Evolutionary conservation across 2,113 vertebrate species (phyloP).

Genomic region (Cacatua alba): DNA sequence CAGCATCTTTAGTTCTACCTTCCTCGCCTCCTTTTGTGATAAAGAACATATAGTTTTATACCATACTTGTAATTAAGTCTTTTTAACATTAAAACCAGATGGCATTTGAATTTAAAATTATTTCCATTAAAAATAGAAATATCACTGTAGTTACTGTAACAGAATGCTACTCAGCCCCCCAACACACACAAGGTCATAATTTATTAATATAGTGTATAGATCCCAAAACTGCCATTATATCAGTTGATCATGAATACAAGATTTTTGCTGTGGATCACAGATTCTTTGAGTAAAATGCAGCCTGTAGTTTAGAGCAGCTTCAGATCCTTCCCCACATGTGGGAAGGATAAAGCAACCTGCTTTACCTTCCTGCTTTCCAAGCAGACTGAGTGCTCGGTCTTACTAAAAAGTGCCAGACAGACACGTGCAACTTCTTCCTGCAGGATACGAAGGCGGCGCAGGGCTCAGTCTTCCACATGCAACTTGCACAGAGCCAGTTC

Average conservation of each 20-base stretch:
- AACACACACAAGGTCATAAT: background rate
- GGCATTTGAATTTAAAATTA: background rate
- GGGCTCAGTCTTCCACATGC: background rate
- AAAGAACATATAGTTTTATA: background rate
- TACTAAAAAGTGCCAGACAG: background rate
- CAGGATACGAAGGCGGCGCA: background rate
- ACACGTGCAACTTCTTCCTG: background rate
- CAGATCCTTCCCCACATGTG: background rate
- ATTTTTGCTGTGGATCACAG: background rate
- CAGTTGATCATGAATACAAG: fast-evolving
- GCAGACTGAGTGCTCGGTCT: background rate
- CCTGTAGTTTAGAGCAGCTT: background rate
- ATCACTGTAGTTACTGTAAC: background rate
- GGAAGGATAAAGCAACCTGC: background rate
- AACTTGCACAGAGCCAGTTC: background rate
- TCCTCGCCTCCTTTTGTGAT: background rate
- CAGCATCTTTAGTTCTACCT: background rate
- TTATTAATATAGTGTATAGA: fast-evolving
- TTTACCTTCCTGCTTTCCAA: background rate
- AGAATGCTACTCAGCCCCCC: background rate
- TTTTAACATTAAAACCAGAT: background rate
- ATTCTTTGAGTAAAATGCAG: background rate
- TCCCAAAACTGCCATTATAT: background rate
- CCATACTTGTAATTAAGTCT: too few relatives aligned
- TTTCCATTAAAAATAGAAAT: background rate